Conservation (phyloP, 2,113 vertebrate species). For the Anser cygnoides region DNA sequence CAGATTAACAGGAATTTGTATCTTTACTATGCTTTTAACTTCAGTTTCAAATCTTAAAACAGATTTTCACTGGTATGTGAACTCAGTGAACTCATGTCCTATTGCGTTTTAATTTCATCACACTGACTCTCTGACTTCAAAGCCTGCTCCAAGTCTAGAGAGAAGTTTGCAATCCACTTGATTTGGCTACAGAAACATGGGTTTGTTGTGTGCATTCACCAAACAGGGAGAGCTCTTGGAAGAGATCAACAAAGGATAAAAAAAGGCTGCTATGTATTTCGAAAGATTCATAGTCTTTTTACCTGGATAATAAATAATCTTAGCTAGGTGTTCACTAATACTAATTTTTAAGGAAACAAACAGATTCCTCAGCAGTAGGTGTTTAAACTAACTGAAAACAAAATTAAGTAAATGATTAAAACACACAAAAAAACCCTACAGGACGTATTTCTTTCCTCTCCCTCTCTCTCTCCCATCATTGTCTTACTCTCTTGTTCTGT, state of each 20-base stretch:
- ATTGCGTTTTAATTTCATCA: conserved; percentile 50
- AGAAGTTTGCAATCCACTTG: neutral
- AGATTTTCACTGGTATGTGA: conserved; percentile 47
- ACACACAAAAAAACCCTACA: neutral
- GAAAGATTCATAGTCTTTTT: neutral
- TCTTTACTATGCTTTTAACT: conserved; percentile 71
- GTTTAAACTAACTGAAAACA: neutral
- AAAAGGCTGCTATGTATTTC: neutral
- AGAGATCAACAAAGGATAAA: neutral
- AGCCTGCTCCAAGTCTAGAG: neutral
- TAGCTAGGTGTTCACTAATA: neutral
- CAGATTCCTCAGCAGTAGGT: neutral
- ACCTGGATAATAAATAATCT: neutral
- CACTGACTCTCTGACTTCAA: conserved; percentile 28
- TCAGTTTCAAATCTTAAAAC: conserved; percentile 50
- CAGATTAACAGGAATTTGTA: conserved; percentile 67
- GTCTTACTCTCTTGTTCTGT: neutral
- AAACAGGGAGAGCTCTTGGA: neutral
- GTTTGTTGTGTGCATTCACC: neutral
- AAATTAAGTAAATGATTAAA: neutral
- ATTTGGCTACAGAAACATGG: neutral
- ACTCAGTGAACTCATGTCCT: conserved; percentile 56
- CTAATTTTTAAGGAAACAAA: neutral
- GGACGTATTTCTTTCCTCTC: neutral
- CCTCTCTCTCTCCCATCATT: neutral